Conservation (phyloP, 2,113 vertebrate species). For the Archilochus colubris region DNA sequence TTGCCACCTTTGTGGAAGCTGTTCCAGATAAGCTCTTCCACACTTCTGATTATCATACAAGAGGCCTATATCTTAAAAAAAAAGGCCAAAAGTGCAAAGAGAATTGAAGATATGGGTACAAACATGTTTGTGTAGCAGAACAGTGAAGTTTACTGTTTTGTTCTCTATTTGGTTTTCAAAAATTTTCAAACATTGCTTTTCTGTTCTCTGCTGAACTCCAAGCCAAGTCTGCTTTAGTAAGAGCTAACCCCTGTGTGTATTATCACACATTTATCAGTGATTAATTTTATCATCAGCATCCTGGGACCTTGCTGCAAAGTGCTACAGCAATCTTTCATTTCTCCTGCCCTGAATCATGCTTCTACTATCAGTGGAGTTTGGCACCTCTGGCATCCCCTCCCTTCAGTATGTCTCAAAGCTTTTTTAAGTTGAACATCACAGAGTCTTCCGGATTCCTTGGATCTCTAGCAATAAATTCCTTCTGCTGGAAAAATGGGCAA, state of each 20-base stretch:
- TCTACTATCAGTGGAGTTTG: not conserved
- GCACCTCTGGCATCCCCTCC: not conserved
- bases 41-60: not conserved
- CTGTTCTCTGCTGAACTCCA: not conserved
- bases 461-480: not conserved
- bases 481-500: not conserved
- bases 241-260: accelerated
- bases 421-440: not conserved
- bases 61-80: not conserved
- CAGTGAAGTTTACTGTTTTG: not conserved
- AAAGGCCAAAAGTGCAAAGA: not conserved
- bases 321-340: not conserved
- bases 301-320: not conserved
- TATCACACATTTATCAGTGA: not conserved
- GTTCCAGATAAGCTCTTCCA: not conserved
- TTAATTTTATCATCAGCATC: not conserved
- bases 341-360: not conserved
- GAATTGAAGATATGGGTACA: not conserved
- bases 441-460: not conserved
- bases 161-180: not conserved
- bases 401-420: not conserved
- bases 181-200: not conserved
- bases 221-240: not conserved
- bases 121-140: not conserved
- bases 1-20: not conserved